Evolutionary conservation across 35 echinoderm and acorn worm genomes (phyloP), one percentile per base, ranked within the genome.

Genomic region (Stichopus chloronotus): DNA sequence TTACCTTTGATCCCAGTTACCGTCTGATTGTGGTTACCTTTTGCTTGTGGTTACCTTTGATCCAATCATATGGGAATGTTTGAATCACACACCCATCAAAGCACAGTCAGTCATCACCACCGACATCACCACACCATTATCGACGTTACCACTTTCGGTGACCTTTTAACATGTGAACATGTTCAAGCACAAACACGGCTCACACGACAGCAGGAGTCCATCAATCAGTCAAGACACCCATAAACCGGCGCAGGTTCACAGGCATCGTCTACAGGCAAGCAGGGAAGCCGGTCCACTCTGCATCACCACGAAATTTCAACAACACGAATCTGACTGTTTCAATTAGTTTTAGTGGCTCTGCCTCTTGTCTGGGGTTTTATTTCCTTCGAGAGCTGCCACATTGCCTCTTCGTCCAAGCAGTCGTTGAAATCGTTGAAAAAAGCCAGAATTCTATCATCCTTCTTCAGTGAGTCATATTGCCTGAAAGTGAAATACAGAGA

Each of bases 341-440:
- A 22, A 87, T 90, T 59, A 63, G 55, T 58, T 88, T 90, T 89
- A 77, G 11, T 93, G 59, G 59, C 25, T 20, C 55, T 92, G 30
- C 86, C 76, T 68, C 94, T 92, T 5, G 91, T 81, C 82, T 89
- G 79, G 6, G 97, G 97, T 87, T 98, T 98, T 81, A 98, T 98
- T 55, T 92, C 93, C 74, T 98, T 96, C 21, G 97, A 98, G 16
- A 98, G 93, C 68, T 96, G 97, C 97, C 95, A 96, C 97, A 98
- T 96, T 4, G 97, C 93, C 57, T 96, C 95, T 81, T 98, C 97
- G 76, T 98, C 94, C 63, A 98, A 60, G 76, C 90, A 98, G 79
- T 98, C 93, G 57, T 90, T 96, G 83, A 98, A 98, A 72, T 96
- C 97, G 58, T 98, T 96, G 74, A 96, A 98, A 83, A 96, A 94